A percentile compares a stretch with the other conserved stretches of the same genome.
Evolutionary conservation across 2,113 vertebrate genomes (phyloP).

Genomic region (Crotalus horridus): DNA sequence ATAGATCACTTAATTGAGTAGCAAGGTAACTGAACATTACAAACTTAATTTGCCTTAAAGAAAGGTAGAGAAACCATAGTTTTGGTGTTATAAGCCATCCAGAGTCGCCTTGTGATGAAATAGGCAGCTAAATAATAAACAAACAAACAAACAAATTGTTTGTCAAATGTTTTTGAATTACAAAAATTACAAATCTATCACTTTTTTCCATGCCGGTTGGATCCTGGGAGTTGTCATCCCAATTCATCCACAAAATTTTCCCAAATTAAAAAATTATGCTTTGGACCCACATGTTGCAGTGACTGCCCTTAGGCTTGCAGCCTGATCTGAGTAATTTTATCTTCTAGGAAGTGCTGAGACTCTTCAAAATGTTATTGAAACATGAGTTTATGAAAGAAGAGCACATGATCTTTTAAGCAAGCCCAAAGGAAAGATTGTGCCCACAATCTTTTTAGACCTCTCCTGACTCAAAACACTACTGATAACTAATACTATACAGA

Average conservation of each 20-base stretch:
- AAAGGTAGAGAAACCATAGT: neutral
- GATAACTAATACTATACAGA: neutral
- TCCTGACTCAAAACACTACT: neutral
- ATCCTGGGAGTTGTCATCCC: neutral
- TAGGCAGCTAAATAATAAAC: neutral
- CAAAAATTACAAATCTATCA: neutral
- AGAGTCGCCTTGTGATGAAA: neutral
- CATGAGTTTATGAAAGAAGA: neutral
- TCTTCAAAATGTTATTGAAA: neutral
- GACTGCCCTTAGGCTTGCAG: neutral
- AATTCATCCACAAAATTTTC: neutral
- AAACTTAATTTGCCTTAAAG: neutral
- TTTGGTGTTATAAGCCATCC: neutral
- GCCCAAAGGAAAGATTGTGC: neutral
- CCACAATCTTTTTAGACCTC: neutral
- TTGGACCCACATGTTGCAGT: neutral
- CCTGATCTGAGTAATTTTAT: neutral
- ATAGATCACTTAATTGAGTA: neutral
- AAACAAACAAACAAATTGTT: no score
- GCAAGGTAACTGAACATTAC: no score
- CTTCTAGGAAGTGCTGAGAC: neutral
- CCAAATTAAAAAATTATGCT: neutral
- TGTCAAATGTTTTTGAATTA: neutral
- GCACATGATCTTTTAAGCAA: neutral
- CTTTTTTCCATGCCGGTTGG: neutral